Conservation (phyloP, 2,113 vertebrate genomes). For the Todiramphus chloris region DNA sequence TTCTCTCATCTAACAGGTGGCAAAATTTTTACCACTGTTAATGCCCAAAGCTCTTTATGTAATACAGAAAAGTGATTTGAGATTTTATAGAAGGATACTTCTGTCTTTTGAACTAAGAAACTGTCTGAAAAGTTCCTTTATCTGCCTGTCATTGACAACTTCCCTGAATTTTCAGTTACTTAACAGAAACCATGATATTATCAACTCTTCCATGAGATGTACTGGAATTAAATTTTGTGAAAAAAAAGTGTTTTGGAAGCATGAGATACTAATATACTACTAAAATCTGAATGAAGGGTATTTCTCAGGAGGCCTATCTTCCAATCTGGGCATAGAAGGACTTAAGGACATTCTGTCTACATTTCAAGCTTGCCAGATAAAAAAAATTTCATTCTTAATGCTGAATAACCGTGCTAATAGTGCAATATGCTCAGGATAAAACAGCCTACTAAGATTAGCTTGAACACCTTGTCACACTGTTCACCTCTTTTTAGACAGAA, state of each 20-base stretch:
- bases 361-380: rapidly evolving
- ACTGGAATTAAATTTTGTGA: neutral
- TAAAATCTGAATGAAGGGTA: neutral
- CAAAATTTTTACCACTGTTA: conserved; percentile 17
- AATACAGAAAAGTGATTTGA: neutral
- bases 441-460: neutral
- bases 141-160: neutral
- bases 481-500: neutral
- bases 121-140: neutral
- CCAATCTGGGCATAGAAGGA: neutral
- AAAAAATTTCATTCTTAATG: neutral
- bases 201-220: neutral
- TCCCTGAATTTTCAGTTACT: neutral
- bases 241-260: neutral
- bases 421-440: neutral
- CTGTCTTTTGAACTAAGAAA: neutral
- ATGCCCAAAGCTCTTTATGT: conserved; percentile 10
- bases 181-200: neutral
- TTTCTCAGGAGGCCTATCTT: neutral
- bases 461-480: neutral
- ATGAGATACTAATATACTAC: neutral
- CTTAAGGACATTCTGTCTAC: neutral
- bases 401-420: neutral
- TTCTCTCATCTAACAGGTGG: neutral
- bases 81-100: neutral